Evolutionary conservation across 2,797 vertebrate species (phyloP).

Genomic region (Gastrophryne carolinensis): DNA sequence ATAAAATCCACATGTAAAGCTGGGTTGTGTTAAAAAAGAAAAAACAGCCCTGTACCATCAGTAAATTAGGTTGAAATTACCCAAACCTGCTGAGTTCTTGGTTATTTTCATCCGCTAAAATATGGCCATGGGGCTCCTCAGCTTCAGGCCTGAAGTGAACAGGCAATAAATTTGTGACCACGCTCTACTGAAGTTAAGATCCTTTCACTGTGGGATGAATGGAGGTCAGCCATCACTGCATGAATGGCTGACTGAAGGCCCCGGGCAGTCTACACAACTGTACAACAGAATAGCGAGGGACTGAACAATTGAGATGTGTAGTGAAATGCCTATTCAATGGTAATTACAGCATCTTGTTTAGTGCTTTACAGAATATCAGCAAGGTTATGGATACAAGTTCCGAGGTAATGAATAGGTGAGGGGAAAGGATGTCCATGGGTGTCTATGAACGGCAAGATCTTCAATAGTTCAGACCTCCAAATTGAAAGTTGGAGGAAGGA

Average conservation of each 20-base stretch:
- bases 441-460: too few relatives aligned
- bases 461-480: too few relatives aligned
- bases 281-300: too few relatives aligned
- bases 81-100: too few relatives aligned
- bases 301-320: too few relatives aligned
- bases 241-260: background rate
- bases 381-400: background rate
- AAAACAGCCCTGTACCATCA: too few relatives aligned
- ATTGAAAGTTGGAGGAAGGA: too few relatives aligned
- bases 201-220: background rate
- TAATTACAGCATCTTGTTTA: background rate
- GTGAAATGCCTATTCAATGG: background rate
- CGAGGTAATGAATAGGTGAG: background rate
- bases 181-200: background rate
- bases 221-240: background rate
- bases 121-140: background rate
- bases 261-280: background rate
- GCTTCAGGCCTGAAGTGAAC: background rate
- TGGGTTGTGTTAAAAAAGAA: too few relatives aligned
- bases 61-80: too few relatives aligned
- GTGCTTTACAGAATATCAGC: background rate
- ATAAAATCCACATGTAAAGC: too few relatives aligned
- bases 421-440: background rate
- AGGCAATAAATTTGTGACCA: background rate
- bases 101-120: background rate